These are phyloP conservation scores for Monodelphis domestica DNA, from an alignment of 2,797 vertebrate genomes.

Conservation along the genomic window DNA sequence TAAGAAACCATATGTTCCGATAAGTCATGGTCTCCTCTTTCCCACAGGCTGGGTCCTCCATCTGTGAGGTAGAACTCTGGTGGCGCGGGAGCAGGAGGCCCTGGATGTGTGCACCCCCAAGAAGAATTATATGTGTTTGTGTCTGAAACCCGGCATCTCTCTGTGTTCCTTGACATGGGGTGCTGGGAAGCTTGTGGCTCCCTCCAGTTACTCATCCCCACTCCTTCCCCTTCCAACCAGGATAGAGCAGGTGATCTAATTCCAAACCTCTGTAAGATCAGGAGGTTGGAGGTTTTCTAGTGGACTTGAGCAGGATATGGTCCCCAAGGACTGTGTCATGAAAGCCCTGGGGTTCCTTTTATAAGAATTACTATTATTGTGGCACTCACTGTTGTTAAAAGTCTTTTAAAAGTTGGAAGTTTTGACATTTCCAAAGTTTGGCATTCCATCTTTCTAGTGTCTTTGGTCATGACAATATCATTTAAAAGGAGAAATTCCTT, in stretches of 20 bases:
- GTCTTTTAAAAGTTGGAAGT: neutral
- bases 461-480: neutral
- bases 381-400: neutral
- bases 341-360: neutral
- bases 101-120: conserved; percentile 78
- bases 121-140: conserved; percentile 33
- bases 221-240: conserved; percentile 2
- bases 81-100: conserved; percentile 78
- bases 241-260: neutral
- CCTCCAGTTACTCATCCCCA: neutral
- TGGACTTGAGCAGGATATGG: conserved; percentile 1
- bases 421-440: neutral
- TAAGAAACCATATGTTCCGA: conserved; percentile 94
- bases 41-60: conserved; percentile 91
- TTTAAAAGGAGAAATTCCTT: neutral
- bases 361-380: neutral
- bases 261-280: neutral
- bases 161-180: neutral
- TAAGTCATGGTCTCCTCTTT: conserved; percentile 94
- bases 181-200: neutral
- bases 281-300: neutral
- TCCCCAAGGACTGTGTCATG: neutral
- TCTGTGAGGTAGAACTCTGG: conserved; percentile 86
- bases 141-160: conserved; percentile 39
- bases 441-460: neutral